These are phyloP conservation scores for human (Homo sapiens) DNA, from an alignment of 2,113 vertebrate species.

Conservation along the genomic window DNA sequence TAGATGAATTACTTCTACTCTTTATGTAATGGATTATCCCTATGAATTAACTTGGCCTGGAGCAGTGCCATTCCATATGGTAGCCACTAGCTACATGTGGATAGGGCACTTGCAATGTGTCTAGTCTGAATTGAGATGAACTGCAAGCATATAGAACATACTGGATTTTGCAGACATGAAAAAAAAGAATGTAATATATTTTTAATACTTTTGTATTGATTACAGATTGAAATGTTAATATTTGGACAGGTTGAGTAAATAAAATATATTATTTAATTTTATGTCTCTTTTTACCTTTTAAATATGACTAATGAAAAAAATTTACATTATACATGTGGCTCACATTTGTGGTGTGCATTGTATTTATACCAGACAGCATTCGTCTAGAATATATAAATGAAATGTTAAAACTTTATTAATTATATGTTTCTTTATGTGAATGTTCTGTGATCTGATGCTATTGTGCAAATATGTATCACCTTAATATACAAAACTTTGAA, in stretches of 20 bases:
- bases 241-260: background rate
- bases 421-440: background rate
- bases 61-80: background rate
- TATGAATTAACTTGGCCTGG: background rate
- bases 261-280: conserved; percentile 14
- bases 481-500: background rate
- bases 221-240: background rate
- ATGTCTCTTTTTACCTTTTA: background rate
- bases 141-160: background rate
- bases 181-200: background rate
- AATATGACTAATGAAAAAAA: background rate
- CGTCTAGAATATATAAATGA: background rate
- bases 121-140: background rate
- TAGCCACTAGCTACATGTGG: background rate
- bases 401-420: background rate
- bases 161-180: background rate
- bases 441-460: background rate
- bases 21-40: background rate
- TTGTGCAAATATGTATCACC: background rate
- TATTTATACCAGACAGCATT: background rate
- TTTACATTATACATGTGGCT: background rate
- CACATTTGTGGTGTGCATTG: background rate
- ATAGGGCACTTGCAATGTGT: background rate
- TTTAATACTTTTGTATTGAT: background rate
- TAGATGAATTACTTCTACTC: background rate